Conservation (phyloP, 2,888 invertebrate species). For the Opisthograptis luteolata region DNA sequence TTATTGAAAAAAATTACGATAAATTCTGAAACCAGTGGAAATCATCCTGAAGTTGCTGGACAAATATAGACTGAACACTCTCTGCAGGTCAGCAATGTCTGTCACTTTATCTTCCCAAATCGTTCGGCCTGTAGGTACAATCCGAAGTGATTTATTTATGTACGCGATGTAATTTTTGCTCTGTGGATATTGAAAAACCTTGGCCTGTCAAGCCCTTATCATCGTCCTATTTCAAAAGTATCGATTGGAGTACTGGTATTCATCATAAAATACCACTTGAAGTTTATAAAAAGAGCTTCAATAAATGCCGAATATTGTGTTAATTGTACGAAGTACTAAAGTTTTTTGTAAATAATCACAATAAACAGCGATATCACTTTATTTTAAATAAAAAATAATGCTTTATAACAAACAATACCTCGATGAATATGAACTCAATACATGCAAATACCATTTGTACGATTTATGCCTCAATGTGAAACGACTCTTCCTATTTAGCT, state of each 20-base stretch:
- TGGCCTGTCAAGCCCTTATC: slow-evolving; percentile 9
- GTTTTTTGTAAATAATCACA: too few relatives aligned
- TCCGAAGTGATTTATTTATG: slow-evolving; percentile 5
- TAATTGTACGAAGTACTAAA: too few relatives aligned
- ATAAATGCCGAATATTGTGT: too few relatives aligned
- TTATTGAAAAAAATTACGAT: too few relatives aligned
- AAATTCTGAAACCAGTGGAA: too few relatives aligned
- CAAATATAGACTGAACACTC: too few relatives aligned
- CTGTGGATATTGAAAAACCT: slow-evolving; percentile 13
- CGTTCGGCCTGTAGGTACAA: neutral
- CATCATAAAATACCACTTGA: too few relatives aligned
- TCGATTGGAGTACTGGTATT: neutral
- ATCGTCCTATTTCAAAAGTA: slow-evolving; percentile 2
- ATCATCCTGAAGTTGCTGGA: too few relatives aligned
- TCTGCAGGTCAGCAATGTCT: too few relatives aligned
- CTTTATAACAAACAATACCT: slow-evolving; percentile 22
- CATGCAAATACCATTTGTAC: slow-evolving; percentile 70
- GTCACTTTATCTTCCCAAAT: neutral
- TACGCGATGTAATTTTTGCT: slow-evolving; percentile 9
- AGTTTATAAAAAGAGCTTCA: too few relatives aligned
- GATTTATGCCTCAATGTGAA: slow-evolving; percentile 72
- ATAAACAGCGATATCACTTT: too few relatives aligned
- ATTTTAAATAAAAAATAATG: slow-evolving; percentile 9
- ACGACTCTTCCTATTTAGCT: slow-evolving; percentile 72
- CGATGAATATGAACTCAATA: slow-evolving; percentile 48